Conservation (phyloP, 1,140 invertebrate genomes). For the Whitmania pigra region DNA sequence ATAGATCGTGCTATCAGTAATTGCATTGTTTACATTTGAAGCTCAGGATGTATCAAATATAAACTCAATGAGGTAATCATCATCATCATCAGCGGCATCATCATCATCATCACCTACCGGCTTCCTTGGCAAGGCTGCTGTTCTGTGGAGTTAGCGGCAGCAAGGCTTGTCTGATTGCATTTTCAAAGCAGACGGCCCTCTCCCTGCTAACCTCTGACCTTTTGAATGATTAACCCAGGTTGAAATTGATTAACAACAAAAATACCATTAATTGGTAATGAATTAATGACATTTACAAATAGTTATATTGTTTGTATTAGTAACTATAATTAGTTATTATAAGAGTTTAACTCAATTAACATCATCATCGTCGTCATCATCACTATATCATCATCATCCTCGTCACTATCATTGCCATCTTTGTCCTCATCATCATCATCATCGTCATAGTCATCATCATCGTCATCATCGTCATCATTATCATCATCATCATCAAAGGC, state of each 20-base stretch:
- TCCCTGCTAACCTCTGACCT: constrained; percentile 58
- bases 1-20: too few species aligned
- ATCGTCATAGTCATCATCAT: neutral
- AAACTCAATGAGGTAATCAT: neutral
- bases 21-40: neutral
- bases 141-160: constrained; percentile 69
- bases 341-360: too few species aligned
- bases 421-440: constrained; percentile 30
- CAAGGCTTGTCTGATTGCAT: constrained; percentile 76
- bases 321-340: too few species aligned
- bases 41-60: neutral
- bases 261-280: too few species aligned
- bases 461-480: too few species aligned
- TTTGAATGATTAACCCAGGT: too few species aligned
- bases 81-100: neutral
- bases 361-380: too few species aligned
- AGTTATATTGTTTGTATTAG: too few species aligned
- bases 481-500: constrained; percentile 31
- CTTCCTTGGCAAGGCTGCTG: constrained; percentile 21
- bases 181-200: constrained; percentile 84
- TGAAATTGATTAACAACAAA: too few species aligned
- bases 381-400: constrained; percentile 21
- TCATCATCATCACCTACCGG: neutral
- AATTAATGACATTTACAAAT: too few species aligned
- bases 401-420: constrained; percentile 28